phyloP scores from a whole-genome alignment of 1,140 invertebrate species.

The Polypedilum pembai region DNA sequence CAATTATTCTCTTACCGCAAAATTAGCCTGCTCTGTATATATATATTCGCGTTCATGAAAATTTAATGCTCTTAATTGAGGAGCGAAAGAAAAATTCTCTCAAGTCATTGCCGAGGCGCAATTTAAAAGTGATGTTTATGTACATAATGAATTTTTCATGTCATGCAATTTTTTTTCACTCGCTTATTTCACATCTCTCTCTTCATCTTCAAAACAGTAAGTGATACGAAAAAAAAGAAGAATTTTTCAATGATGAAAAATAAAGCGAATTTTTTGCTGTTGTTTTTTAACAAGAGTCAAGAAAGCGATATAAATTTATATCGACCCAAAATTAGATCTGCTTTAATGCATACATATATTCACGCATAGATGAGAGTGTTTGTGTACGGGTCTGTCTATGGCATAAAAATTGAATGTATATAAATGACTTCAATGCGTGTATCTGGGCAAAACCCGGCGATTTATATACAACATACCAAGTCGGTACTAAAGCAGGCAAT shows the following conservation, averaged over 20 bases:
- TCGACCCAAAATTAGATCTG: constrained; percentile 11
- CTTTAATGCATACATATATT: constrained; percentile 13
- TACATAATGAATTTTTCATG: no score
- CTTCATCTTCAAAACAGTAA: no score
- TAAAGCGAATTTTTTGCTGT: neutral
- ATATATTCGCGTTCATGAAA: constrained; percentile 13
- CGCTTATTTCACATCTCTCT: no score
- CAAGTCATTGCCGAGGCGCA: neutral
- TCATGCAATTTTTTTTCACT: no score
- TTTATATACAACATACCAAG: neutral
- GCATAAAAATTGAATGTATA: constrained; percentile 7
- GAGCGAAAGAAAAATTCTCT: neutral
- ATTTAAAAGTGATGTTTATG: neutral
- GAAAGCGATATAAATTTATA: constrained; percentile 19
- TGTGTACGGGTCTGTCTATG: neutral
- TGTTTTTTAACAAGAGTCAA: constrained; percentile 1
- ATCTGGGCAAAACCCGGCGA: constrained; percentile 20
- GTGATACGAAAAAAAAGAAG: no score
- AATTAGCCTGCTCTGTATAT: neutral
- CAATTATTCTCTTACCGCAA: constrained; percentile 1
- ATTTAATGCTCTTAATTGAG: constrained; percentile 13
- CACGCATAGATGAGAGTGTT: no score
- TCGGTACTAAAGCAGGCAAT: neutral
- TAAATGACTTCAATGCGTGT: constrained; percentile 27
- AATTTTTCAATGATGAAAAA: no score